phyloP scores from a whole-genome alignment of 2,113 vertebrate genomes.

The Elgaria multicarinata region DNA sequence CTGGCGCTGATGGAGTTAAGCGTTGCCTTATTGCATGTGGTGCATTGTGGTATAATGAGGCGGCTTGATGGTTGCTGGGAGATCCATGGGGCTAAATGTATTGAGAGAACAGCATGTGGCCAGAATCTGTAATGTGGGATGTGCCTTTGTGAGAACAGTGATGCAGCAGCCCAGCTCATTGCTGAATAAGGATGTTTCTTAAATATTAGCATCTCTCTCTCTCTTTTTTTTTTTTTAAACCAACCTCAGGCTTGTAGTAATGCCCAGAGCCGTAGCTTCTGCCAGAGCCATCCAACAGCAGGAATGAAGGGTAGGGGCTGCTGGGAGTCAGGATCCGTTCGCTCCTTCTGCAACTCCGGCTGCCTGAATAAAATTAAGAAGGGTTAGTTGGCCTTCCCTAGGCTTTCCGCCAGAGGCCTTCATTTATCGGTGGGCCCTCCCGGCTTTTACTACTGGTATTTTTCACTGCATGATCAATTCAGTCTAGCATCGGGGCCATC shows the following conservation, averaged over 20 bases:
- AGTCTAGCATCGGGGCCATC: conserved; percentile 32
- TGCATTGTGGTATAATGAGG: conserved; percentile 81
- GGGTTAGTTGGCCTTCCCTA: conserved; percentile 85
- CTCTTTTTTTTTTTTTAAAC: background rate
- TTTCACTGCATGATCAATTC: conserved; percentile 55
- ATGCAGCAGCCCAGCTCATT: conserved; percentile 27
- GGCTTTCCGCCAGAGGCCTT: conserved; percentile 34
- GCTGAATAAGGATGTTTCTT: conserved; percentile 66
- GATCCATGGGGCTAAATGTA: conserved; percentile 71
- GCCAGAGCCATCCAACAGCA: conserved; percentile 69
- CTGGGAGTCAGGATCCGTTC: conserved; percentile 89
- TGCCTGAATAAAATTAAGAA: conserved; percentile 92
- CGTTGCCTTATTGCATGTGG: conserved; percentile 59
- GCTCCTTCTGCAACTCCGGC: conserved; percentile 92
- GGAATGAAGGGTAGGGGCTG: conserved; percentile 96
- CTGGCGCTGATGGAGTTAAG: conserved; percentile 78
- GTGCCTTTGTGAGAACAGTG: conserved; percentile 45
- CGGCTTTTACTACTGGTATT: conserved; percentile 4
- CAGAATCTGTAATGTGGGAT: conserved; percentile 64
- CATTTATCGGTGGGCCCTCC: conserved; percentile 4
- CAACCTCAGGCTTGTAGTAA: conserved; percentile 45
- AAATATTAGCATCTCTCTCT: background rate
- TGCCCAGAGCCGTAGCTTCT: conserved; percentile 74
- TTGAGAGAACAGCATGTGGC: conserved; percentile 74
- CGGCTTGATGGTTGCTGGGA: conserved; percentile 72